Base-by-base conservation (phyloP, 2,888 invertebrate genomes). In the Axea sp. region DNA sequence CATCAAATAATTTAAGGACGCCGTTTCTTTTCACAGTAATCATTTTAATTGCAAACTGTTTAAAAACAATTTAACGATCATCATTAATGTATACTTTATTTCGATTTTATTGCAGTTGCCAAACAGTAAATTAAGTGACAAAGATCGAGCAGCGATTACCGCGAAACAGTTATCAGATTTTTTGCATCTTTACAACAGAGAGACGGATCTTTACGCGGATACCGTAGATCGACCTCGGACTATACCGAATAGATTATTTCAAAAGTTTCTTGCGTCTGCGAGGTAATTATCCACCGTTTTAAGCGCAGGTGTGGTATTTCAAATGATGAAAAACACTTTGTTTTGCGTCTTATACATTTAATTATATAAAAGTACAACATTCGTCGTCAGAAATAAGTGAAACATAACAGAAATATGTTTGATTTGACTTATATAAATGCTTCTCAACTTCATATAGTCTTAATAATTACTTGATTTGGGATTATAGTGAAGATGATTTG, bases 131-230 rank as follows among this genome's bases (percentile, higher is more conserved):
- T 90, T 95, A 84, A 90, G 92, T 80, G 92, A 92, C 83, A 95
- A 95, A 88, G 95, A 95, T 87, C 90, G 93, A 14, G 93, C 95
- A 68, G 95, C 95, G 0, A 92, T 95, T 79, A 92, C 95, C 47
- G 94, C 95, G 0, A 96, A 95, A 87, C 92, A 95, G 80, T 89
- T 95, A 47, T 94, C 94, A 83, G 95, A 96, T 87, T 96, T 95
- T 88, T 90, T 96, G 47, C 94, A 94, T 88, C 89, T 93, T 81
- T 96, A 95, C 88, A 94, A 93, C 84, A 90, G 93, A 55, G 95
- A 95, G 88, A 95, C 95, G 0, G 95, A 95, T 80, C 88, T 93
- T 15, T 94, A 92, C 83, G 90, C 92, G 1, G 93, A 94, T 85
- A 91, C 92, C 53, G 91, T 92, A 69, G 94, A 94, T 80, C 89